Percentiles rank a stretch among this genome's conserved stretches.
phyloP scores from a whole-genome alignment of 2,888 invertebrate genomes.

The Theretra japonica region DNA sequence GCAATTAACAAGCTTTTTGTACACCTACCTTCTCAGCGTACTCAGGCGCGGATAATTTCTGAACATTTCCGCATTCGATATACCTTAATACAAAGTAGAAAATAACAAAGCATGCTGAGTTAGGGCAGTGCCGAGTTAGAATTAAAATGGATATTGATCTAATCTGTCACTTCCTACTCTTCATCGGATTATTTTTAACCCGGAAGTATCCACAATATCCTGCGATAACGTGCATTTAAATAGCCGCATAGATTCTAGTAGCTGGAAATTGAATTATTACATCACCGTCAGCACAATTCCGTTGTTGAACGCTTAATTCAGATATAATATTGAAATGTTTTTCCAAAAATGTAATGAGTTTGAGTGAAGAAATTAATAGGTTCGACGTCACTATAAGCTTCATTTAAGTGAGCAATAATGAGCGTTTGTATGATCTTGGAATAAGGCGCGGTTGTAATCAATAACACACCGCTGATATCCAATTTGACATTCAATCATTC shows the following conservation, averaged over 20 bases:
- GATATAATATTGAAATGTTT: neutral
- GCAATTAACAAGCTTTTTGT: neutral
- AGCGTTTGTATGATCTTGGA: conserved; percentile 31
- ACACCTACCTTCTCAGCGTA: neutral
- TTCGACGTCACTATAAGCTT: conserved; percentile 26
- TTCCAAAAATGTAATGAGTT: neutral
- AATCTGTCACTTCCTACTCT: too few relatives aligned
- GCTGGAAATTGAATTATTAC: too few relatives aligned
- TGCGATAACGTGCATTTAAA: too few relatives aligned
- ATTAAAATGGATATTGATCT: too few relatives aligned
- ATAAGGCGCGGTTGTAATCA: conserved; percentile 51
- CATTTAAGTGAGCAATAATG: conserved; percentile 29
- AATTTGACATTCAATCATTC: neutral
- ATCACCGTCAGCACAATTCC: too few relatives aligned
- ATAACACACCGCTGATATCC: neutral
- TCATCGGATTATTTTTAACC: too few relatives aligned
- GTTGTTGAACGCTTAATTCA: too few relatives aligned
- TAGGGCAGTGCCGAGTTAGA: too few relatives aligned
- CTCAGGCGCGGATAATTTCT: neutral
- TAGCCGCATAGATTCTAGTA: too few relatives aligned
- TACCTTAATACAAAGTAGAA: neutral
- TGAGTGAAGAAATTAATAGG: neutral
- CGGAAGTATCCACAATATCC: too few relatives aligned
- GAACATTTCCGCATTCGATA: neutral
- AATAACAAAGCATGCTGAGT: too few relatives aligned